Conservation (phyloP, 2,888 invertebrate genomes). For the Campoplex nolae region DNA sequence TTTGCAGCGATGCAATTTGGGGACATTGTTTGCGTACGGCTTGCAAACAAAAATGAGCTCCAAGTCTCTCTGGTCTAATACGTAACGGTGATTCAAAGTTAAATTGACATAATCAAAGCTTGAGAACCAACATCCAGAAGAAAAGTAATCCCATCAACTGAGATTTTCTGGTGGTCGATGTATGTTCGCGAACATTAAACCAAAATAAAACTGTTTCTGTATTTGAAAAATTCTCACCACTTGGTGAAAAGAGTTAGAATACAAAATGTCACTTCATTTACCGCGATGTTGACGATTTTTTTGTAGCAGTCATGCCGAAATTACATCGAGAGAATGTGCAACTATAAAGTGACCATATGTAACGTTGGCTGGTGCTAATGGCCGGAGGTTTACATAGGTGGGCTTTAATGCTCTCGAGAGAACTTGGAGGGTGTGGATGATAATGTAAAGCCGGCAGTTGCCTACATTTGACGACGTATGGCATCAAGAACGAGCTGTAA, state of each 20-base stretch:
- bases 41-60: background rate
- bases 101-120: too few species aligned
- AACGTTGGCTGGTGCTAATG: slow-evolving; percentile 37
- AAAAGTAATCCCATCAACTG: too few species aligned
- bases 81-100: too few species aligned
- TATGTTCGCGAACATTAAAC: too few species aligned
- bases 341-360: slow-evolving; percentile 30
- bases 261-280: background rate
- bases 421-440: slow-evolving; percentile 45
- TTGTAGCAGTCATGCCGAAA: slow-evolving; percentile 10
- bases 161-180: too few species aligned
- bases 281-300: slow-evolving; percentile 1
- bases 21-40: background rate
- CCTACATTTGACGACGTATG: slow-evolving; percentile 34
- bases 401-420: slow-evolving; percentile 31
- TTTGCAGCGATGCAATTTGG: background rate
- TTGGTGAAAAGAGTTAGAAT: background rate
- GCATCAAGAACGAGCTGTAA: slow-evolving; percentile 34
- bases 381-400: slow-evolving; percentile 46
- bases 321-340: slow-evolving; percentile 24
- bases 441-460: slow-evolving; percentile 45
- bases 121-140: too few species aligned
- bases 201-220: background rate
- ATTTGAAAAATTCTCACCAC: background rate
- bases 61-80: background rate